Percentiles rank a stretch among this genome's conserved stretches.
Conservation (phyloP, 2,113 vertebrate genomes). For the Passer montanus region DNA sequence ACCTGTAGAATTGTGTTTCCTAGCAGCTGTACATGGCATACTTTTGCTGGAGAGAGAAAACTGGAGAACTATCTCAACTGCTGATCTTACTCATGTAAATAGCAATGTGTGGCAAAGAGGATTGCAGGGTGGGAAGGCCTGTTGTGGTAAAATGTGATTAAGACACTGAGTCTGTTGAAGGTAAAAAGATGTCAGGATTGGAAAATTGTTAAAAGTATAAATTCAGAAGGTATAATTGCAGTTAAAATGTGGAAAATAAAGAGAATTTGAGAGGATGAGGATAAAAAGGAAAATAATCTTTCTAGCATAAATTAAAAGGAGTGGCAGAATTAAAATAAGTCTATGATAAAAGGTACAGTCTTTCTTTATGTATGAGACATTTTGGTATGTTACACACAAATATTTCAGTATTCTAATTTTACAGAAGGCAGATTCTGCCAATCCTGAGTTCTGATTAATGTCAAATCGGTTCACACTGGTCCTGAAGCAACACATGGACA, state of each 20-base stretch:
- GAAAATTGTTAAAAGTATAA: not conserved
- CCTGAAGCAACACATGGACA: rapidly evolving
- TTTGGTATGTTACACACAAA: not conserved
- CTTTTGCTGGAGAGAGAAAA: not conserved
- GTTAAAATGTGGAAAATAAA: not conserved
- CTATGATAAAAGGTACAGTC: no score
- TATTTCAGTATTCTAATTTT: not conserved
- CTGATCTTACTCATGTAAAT: not conserved
- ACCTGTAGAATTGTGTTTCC: not conserved
- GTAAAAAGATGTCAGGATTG: not conserved
- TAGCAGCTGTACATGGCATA: not conserved
- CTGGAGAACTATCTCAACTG: not conserved
- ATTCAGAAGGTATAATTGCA: not conserved
- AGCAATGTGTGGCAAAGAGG: not conserved
- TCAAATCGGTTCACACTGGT: not conserved
- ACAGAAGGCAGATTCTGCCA: not conserved
- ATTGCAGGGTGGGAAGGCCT: not conserved
- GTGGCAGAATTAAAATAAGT: not conserved
- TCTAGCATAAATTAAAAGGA: not conserved
- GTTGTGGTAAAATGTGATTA: not conserved
- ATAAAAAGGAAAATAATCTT: not conserved
- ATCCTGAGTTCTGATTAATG: not conserved
- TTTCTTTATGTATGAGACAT: not conserved
- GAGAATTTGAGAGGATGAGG: not conserved
- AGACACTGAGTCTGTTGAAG: not conserved